These are phyloP conservation scores for Bolborhynchus lineola DNA, from an alignment of 2,113 vertebrate genomes.

Conservation along the genomic window DNA sequence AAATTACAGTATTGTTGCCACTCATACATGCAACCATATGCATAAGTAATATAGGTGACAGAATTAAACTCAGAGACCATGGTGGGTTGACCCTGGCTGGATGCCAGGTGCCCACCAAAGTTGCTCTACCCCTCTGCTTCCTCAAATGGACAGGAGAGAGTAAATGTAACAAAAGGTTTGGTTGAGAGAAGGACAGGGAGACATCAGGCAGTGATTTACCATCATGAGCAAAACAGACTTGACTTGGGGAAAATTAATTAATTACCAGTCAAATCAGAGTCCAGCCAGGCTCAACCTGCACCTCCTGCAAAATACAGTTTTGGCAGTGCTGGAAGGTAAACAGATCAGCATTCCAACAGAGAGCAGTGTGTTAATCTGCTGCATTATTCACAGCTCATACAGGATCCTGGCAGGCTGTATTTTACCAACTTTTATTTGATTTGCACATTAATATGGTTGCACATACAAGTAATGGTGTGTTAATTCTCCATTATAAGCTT, in stretches of 20 bases:
- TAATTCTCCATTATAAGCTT: not conserved
- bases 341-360: not conserved
- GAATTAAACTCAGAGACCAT: not conserved
- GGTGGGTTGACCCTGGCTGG: not conserved
- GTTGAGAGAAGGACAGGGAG: not conserved
- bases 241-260: not conserved
- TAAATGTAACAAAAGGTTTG: fast-evolving
- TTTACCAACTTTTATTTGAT: not conserved
- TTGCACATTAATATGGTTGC: not conserved
- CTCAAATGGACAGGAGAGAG: not conserved
- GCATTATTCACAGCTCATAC: not conserved
- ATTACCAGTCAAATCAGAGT: not conserved
- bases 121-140: not conserved
- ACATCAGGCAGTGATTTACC: not conserved
- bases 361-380: not conserved
- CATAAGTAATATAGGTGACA: not conserved
- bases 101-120: not conserved
- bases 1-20: not conserved
- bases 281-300: not conserved
- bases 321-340: not conserved
- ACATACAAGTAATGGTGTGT: not conserved
- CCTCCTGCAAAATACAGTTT: not conserved
- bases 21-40: not conserved
- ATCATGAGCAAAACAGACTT: fast-evolving
- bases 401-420: not conserved